Conservation (phyloP, 2,113 vertebrate genomes). For the Labeo rohita region DNA sequence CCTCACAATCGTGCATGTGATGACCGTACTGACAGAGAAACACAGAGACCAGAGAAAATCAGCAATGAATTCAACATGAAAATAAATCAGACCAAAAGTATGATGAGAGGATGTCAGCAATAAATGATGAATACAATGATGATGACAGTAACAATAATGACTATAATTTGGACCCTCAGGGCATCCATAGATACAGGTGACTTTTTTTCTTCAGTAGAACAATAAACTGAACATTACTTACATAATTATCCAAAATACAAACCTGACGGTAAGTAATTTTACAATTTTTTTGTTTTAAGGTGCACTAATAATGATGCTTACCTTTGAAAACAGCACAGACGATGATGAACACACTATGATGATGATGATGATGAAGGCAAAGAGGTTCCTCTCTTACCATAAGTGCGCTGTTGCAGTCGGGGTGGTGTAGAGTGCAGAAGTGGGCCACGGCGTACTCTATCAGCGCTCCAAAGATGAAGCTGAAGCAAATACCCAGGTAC, state of each 20-base stretch:
- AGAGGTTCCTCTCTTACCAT: slow-evolving; percentile 67
- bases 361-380: slow-evolving; percentile 27
- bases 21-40: slow-evolving; percentile 65
- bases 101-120: neutral
- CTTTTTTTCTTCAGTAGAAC: too few species aligned
- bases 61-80: neutral
- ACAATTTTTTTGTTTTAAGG: too few species aligned
- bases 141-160: neutral
- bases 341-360: neutral
- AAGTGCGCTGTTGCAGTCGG: slow-evolving; percentile 66
- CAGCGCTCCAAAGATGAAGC: slow-evolving; percentile 89
- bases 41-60: neutral
- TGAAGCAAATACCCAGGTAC: slow-evolving; percentile 90
- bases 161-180: neutral
- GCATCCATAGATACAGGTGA: too few species aligned
- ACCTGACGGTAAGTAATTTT: too few species aligned
- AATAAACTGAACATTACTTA: too few species aligned
- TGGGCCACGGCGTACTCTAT: slow-evolving; percentile 90
- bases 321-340: neutral
- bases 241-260: too few species aligned
- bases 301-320: neutral
- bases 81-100: neutral
- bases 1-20: slow-evolving; percentile 74
- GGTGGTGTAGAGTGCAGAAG: slow-evolving; percentile 83
- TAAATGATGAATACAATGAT: neutral